Conservation (phyloP, 2,888 invertebrate genomes). For the Pyrocoelia pectoralis region DNA sequence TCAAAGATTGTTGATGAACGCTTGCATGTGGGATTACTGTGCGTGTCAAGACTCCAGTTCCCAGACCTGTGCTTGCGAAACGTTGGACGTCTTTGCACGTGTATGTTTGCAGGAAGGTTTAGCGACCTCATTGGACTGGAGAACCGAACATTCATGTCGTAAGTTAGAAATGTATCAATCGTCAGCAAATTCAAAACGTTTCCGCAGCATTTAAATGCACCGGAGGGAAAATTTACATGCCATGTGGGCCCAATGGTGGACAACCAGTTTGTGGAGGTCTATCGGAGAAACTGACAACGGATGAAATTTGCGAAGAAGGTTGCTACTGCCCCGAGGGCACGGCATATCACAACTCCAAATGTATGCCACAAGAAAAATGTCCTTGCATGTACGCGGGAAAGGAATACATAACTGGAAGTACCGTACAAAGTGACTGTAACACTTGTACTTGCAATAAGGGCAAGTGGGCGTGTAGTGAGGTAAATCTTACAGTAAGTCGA, state of each 20-base stretch:
- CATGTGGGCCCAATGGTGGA: slow-evolving; percentile 75
- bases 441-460: slow-evolving; percentile 81
- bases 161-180: slow-evolving; percentile 59
- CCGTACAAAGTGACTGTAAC: slow-evolving; percentile 83
- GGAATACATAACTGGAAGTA: slow-evolving; percentile 73
- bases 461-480: slow-evolving; percentile 81
- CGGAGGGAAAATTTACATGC: slow-evolving; percentile 76
- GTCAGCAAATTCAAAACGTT: not conserved
- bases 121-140: slow-evolving; percentile 73
- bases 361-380: slow-evolving; percentile 75
- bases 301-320: slow-evolving; percentile 78
- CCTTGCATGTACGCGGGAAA: slow-evolving; percentile 82
- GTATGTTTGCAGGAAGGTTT: slow-evolving; percentile 76
- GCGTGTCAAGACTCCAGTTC: slow-evolving; percentile 64
- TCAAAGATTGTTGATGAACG: slow-evolving; percentile 66
- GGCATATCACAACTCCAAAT: slow-evolving; percentile 75
- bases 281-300: slow-evolving; percentile 44
- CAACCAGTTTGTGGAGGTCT: slow-evolving; percentile 78
- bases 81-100: slow-evolving; percentile 78
- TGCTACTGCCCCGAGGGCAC: slow-evolving; percentile 89
- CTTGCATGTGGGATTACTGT: slow-evolving; percentile 86
- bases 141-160: slow-evolving; percentile 83
- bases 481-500: slow-evolving; percentile 44
- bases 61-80: slow-evolving; percentile 77
- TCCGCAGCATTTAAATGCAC: slow-evolving; percentile 77